A percentile compares a stretch with the other conserved stretches of the same genome.
phyloP scores from a whole-genome alignment of 2,113 vertebrate species.

The Siniperca knerii region DNA sequence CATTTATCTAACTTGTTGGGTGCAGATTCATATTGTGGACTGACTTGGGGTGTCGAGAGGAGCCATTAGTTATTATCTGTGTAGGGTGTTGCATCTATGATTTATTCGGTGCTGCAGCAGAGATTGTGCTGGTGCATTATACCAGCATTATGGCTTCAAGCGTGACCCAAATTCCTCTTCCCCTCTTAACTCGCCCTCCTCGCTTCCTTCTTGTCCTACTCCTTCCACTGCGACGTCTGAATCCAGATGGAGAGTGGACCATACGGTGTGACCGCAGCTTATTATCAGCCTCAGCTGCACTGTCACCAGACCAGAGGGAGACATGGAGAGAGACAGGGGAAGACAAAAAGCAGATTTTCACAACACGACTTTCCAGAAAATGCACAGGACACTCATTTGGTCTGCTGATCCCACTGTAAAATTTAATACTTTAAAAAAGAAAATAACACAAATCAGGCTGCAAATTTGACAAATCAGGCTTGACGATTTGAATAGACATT shows the following conservation, averaged over 20 bases:
- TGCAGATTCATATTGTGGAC: constrained; percentile 41
- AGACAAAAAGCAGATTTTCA: not conserved
- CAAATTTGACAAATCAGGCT: not conserved
- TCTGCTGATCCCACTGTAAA: not conserved
- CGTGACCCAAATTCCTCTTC: constrained; percentile 70
- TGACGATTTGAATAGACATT: not conserved
- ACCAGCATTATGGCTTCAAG: constrained; percentile 65
- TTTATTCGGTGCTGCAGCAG: constrained; percentile 61
- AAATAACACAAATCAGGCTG: not conserved
- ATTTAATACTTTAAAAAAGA: not conserved
- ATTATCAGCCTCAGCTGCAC: constrained; percentile 28
- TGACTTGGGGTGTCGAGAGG: constrained; percentile 49
- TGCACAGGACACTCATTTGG: not conserved
- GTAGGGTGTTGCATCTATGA: constrained; percentile 72
- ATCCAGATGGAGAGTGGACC: constrained; percentile 40
- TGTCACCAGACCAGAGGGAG: constrained; percentile 2
- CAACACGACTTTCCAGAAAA: not conserved
- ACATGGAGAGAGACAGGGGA: not conserved
- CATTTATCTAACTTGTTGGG: constrained; percentile 66
- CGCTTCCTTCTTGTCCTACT: constrained; percentile 21
- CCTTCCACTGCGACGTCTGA: constrained; percentile 9
- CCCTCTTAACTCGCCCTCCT: constrained; percentile 18
- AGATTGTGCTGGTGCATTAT: constrained; percentile 66
- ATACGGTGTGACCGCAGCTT: constrained; percentile 27
- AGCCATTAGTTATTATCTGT: constrained; percentile 71